Evolutionary conservation across 2,797 vertebrate species (phyloP).

Genomic region (Lacerta bilineata): DNA sequence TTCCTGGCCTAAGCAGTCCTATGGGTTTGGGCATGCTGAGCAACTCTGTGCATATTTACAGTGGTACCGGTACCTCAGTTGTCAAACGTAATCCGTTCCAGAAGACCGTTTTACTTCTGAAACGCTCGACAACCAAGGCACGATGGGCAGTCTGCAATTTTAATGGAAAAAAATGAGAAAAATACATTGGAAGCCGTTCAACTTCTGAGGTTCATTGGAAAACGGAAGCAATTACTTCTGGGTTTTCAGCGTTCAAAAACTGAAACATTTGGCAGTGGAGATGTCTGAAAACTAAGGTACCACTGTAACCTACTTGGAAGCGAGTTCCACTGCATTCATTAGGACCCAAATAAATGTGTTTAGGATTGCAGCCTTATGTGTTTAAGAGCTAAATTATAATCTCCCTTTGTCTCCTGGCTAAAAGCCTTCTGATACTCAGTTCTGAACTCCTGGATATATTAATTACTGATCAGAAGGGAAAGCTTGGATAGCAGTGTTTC

Average conservation of each 20-base stretch:
- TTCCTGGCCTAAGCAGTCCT: background rate
- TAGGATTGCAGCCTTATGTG: background rate
- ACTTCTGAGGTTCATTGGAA: too few relatives aligned
- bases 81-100: too few relatives aligned
- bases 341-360: background rate
- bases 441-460: conserved; percentile 61
- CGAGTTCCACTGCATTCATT: background rate
- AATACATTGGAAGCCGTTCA: too few relatives aligned
- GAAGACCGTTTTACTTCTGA: too few relatives aligned
- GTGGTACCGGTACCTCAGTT: too few relatives aligned
- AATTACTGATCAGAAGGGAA: conserved; percentile 68
- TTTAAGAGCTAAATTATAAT: conserved; percentile 35
- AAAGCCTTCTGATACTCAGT: conserved; percentile 32
- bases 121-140: too few relatives aligned
- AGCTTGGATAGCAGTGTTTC: conserved; percentile 38
- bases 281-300: too few relatives aligned
- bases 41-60: background rate
- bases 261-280: too few relatives aligned
- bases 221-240: too few relatives aligned
- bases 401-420: background rate
- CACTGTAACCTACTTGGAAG: background rate
- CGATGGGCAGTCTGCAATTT: too few relatives aligned
- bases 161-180: too few relatives aligned
- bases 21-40: background rate
- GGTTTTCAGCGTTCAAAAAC: too few relatives aligned